Evolutionary conservation across 2,888 invertebrate species (phyloP), one percentile per base, ranked within the genome.

Genomic region (Epistrophella euchroma): DNA sequence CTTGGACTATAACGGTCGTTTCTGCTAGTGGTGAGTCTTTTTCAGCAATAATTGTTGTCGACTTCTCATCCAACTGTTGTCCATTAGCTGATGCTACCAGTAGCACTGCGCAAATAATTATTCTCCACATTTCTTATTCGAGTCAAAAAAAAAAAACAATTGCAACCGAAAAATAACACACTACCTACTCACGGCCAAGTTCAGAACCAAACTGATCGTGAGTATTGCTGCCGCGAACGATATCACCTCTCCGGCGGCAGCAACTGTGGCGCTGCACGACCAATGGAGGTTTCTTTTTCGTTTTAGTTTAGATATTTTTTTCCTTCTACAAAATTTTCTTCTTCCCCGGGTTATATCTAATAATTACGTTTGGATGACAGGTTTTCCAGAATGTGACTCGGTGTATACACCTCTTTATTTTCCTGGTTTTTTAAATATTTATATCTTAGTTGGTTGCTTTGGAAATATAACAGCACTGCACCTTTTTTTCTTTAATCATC

Each of bases 141-240:
- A 15, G 6, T 4, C 55, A 55, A 5, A 19, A 75, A 43, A 13
- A 52, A 4, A 55, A 50, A 25, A 35, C 43, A n/a, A 7, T 66
- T 43, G 45, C 13, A 35, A 79, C 52, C 66, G 70, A 74, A 62
- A 58, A 64, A 17, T 28, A 79, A 75, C 60, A 66, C 62, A 76
- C 79, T 80, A 73, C 43, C 86, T 78, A 74, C 86, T 86, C 86
- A 86, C 82, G 86, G 86, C 86, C 86, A 86, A 86, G 86, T 82
- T 86, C 86, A 86, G 78, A 86, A 82, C 82, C 74, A 50, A 82
- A 86, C 86, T 86, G 86, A 86, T 82, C 77, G 47, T 82, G 82
- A 75, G 74, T 74, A 47, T 55, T 74, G 86, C 82, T 71, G 70
- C 66, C 11, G 71, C 64, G 70, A 45, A 82, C 78, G 82, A 74